phyloP scores from a whole-genome alignment of 2,888 invertebrate genomes.

The Cephus runcator region DNA sequence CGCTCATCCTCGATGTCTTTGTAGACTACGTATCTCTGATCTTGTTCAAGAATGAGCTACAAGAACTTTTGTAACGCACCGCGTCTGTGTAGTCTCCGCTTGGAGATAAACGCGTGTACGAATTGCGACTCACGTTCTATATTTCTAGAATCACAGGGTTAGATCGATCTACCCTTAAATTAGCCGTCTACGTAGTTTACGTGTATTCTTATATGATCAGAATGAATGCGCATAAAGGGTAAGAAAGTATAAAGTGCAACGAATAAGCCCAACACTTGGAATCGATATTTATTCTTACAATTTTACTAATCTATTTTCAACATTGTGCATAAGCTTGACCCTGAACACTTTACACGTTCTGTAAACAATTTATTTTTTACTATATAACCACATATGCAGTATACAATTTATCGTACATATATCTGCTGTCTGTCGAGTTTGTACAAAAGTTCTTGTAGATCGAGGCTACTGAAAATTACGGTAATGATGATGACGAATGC shows the following conservation, averaged over 20 bases:
- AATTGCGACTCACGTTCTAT: not conserved
- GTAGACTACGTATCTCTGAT: not conserved
- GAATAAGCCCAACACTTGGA: not conserved
- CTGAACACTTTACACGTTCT: not conserved
- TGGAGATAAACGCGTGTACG: not conserved
- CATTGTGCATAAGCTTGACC: not conserved
- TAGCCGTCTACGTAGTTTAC: not conserved
- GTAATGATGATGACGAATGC: constrained; percentile 12
- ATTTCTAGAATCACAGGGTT: not conserved
- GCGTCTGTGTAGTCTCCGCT: not conserved
- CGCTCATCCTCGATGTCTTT: not conserved
- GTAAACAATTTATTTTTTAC: not conserved
- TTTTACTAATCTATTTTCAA: not conserved
- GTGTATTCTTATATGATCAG: not conserved
- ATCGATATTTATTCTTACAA: not conserved
- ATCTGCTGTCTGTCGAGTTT: not conserved
- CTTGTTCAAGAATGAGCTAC: constrained; percentile 12
- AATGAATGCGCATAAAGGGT: not conserved
- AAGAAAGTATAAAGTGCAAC: not conserved
- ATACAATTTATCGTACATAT: not conserved
- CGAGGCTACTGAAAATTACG: constrained; percentile 19
- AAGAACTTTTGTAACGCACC: constrained; percentile 26
- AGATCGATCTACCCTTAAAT: not conserved
- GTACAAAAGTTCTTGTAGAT: constrained; percentile 28
- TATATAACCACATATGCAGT: not conserved